These are phyloP conservation scores for Cantharis rustica DNA, from an alignment of 2,888 invertebrate species.

Conservation along the genomic window DNA sequence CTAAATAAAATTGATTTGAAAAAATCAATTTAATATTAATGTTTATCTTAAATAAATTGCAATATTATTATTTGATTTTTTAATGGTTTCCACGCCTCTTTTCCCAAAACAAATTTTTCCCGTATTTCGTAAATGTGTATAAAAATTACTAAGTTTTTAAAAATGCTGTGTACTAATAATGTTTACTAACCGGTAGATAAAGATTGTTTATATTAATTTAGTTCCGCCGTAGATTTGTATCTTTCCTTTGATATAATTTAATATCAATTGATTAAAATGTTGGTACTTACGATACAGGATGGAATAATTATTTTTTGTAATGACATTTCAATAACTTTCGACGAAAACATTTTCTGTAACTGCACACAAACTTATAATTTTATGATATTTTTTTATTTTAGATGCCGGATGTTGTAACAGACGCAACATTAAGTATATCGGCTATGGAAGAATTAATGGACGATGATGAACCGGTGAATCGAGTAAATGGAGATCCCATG, in stretches of 20 bases:
- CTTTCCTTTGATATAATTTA: neutral
- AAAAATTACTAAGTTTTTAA: neutral
- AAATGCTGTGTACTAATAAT: neutral
- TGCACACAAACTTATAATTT: neutral
- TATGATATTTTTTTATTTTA: conserved; percentile 37
- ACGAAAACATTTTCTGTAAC: neutral
- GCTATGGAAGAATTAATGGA: conserved; percentile 67
- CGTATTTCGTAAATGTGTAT: neutral
- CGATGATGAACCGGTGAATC: conserved; percentile 53
- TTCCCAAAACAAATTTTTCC: neutral
- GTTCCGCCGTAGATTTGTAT: neutral
- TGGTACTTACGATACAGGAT: neutral
- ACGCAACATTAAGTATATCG: conserved; percentile 62
- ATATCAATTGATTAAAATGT: neutral
- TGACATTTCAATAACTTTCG: neutral
- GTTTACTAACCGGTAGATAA: neutral
- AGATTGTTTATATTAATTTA: neutral
- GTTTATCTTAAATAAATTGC: no score
- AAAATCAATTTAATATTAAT: no score
- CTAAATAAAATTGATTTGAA: no score
- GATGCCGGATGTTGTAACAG: conserved; percentile 64
- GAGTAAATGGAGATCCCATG: conserved; percentile 57
- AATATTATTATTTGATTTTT: neutral
- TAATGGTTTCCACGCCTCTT: neutral
- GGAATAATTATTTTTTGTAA: neutral